phyloP scores from a whole-genome alignment of 2,888 invertebrate species.

The Agonopterix heracliana region DNA sequence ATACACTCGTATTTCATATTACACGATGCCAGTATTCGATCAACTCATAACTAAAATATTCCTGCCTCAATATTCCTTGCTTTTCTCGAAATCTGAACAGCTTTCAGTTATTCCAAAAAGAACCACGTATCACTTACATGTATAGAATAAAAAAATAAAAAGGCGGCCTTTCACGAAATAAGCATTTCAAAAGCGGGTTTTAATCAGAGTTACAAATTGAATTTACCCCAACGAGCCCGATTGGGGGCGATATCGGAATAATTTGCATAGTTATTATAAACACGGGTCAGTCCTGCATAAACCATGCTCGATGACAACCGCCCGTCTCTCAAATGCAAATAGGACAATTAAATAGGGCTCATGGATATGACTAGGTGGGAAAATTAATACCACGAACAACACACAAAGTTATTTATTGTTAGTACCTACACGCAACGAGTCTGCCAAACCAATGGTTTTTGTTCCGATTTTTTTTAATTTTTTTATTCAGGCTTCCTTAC shows the following conservation, averaged over 20 bases:
- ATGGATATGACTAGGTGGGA: neutral
- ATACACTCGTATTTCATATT: too few species aligned
- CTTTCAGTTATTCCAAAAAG: too few species aligned
- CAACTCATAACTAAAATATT: too few species aligned
- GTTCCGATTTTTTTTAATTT: neutral
- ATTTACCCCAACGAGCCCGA: slow-evolving; percentile 56
- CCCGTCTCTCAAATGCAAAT: slow-evolving; percentile 59
- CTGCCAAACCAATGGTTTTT: neutral
- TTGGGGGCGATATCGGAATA: slow-evolving; percentile 65
- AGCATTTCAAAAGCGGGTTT: slow-evolving; percentile 58
- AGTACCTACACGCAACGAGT: neutral
- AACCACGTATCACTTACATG: too few species aligned
- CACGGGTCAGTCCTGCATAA: slow-evolving; percentile 70
- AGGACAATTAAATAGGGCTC: slow-evolving; percentile 18
- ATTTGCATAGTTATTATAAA: slow-evolving; percentile 76
- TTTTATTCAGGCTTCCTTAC: neutral
- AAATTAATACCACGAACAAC: neutral
- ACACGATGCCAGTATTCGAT: too few species aligned
- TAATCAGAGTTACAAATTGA: slow-evolving; percentile 73
- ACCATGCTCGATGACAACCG: slow-evolving; percentile 57
- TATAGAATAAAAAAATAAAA: slow-evolving; percentile 30
- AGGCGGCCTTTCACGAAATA: slow-evolving; percentile 29
- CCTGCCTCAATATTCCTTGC: too few species aligned
- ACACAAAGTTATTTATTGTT: neutral
- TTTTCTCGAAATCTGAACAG: too few species aligned